phyloP scores from a whole-genome alignment of 2,888 invertebrate genomes.

The Zygogramma bicolorata region DNA sequence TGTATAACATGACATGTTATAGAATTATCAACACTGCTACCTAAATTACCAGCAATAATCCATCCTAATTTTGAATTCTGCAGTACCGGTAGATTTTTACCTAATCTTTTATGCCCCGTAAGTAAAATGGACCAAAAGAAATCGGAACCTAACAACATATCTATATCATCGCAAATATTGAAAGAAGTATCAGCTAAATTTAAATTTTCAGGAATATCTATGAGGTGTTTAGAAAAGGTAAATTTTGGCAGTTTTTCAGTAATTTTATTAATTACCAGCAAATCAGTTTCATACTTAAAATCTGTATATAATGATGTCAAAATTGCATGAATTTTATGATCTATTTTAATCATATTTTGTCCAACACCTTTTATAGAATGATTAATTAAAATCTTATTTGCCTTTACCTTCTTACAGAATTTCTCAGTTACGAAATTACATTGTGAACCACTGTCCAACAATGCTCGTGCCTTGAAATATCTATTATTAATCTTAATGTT shows the following conservation, averaged over 20 bases:
- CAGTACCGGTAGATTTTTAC: slow-evolving; percentile 18
- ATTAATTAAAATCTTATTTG: background rate
- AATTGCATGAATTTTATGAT: background rate
- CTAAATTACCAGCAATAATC: background rate
- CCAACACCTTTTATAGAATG: background rate
- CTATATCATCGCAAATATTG: background rate
- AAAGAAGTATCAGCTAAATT: slow-evolving; percentile 20
- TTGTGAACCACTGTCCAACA: slow-evolving; percentile 12
- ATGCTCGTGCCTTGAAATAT: background rate
- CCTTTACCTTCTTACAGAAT: slow-evolving; percentile 15
- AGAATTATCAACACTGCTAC: background rate
- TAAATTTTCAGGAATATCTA: slow-evolving; percentile 21
- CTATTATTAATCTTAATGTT: slow-evolving; percentile 3
- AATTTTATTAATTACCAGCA: slow-evolving; percentile 19
- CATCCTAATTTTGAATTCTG: slow-evolving; percentile 1
- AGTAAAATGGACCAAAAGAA: slow-evolving; percentile 12
- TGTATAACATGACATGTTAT: background rate
- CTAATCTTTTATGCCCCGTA: slow-evolving; percentile 11
- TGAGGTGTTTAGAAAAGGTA: background rate
- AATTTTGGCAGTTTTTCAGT: slow-evolving; percentile 2
- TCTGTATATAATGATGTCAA: background rate
- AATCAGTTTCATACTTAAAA: background rate
- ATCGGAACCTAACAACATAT: slow-evolving; percentile 17
- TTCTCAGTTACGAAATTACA: slow-evolving; percentile 17
- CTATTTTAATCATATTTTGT: slow-evolving; percentile 6